Conservation (phyloP, 2,113 vertebrate species). For the Tetraodon nigroviridis region DNA sequence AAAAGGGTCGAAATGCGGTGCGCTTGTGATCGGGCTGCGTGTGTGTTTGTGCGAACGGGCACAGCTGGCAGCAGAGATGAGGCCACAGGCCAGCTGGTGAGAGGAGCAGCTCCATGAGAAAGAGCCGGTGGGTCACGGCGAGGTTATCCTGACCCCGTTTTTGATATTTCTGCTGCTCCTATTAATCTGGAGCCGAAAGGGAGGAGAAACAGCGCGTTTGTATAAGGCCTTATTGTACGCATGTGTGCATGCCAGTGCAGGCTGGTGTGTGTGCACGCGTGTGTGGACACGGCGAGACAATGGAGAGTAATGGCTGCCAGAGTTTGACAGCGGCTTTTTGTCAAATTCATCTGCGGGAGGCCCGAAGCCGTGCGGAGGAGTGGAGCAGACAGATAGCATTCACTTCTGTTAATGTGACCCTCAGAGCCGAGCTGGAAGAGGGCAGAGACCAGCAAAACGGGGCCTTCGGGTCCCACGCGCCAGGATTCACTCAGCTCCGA, state of each 20-base stretch:
- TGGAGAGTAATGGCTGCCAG: slow-evolving; percentile 13
- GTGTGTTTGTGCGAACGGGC: slow-evolving; percentile 5
- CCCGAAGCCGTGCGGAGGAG: slow-evolving; percentile 65
- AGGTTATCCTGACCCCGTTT: slow-evolving; percentile 84
- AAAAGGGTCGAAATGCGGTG: neutral
- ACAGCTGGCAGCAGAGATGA: slow-evolving; percentile 10
- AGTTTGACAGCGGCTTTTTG: slow-evolving; percentile 63
- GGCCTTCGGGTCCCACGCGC: slow-evolving; percentile 6
- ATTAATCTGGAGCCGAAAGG: slow-evolving; percentile 75
- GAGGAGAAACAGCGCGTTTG: slow-evolving; percentile 23
- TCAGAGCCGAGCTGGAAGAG: slow-evolving; percentile 30
- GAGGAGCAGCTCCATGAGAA: slow-evolving; percentile 77
- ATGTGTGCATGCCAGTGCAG: slow-evolving; percentile 13
- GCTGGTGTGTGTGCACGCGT: slow-evolving; percentile 18
- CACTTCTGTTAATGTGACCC: slow-evolving; percentile 64
- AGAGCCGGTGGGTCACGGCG: slow-evolving; percentile 79
- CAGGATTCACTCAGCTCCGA: slow-evolving; percentile 27
- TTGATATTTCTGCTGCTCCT: slow-evolving; percentile 70
- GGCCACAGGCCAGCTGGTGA: slow-evolving; percentile 67
- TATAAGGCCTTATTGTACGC: slow-evolving; percentile 22
- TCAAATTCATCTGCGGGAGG: slow-evolving; percentile 56
- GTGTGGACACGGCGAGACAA: neutral
- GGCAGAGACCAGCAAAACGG: slow-evolving; percentile 8
- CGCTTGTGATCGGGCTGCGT: neutral
- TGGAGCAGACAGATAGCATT: slow-evolving; percentile 41